Percentiles rank a stretch among this genome's conserved stretches.
Evolutionary conservation across 1,140 invertebrate genomes (phyloP).

Genomic region (Hyles euphorbiae): DNA sequence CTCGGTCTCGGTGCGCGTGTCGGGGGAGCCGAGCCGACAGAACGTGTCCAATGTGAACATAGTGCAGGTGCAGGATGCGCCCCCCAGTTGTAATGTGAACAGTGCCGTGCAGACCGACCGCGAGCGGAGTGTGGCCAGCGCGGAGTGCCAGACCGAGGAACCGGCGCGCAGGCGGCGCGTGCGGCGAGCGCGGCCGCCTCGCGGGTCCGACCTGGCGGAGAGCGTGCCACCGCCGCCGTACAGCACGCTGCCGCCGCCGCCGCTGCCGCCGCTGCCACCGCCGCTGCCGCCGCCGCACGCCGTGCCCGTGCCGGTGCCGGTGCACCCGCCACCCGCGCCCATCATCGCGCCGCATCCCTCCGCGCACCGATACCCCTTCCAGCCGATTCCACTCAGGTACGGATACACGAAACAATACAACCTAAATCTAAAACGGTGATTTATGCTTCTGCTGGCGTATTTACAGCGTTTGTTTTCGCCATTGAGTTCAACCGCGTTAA

Average conservation of each 20-base stretch:
- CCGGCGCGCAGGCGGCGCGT: slow-evolving; percentile 49
- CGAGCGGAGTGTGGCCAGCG: slow-evolving; percentile 60
- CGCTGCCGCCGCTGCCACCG: slow-evolving; percentile 23
- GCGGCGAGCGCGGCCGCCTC: slow-evolving; percentile 44
- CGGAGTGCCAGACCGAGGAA: slow-evolving; percentile 69
- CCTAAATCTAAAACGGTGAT: slow-evolving; percentile 9
- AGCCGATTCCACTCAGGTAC: slow-evolving; percentile 71
- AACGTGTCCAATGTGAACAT: slow-evolving; percentile 68
- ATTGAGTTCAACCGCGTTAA: too few species aligned
- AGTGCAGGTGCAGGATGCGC: slow-evolving; percentile 61
- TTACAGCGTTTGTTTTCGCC: too few species aligned
- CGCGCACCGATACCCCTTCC: slow-evolving; percentile 67
- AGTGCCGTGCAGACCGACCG: slow-evolving; percentile 64
- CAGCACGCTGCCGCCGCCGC: slow-evolving; percentile 64
- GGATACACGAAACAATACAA: slow-evolving; percentile 6
- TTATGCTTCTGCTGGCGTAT: too few species aligned
- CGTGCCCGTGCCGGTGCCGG: too few species aligned
- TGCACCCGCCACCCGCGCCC: slow-evolving; percentile 28
- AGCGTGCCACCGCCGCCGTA: slow-evolving; percentile 66
- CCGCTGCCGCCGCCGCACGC: slow-evolving; percentile 29
- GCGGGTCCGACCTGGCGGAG: slow-evolving; percentile 46
- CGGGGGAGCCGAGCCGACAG: slow-evolving; percentile 53
- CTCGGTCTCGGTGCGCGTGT: slow-evolving; percentile 65
- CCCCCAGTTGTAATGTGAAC: slow-evolving; percentile 48
- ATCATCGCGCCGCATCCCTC: slow-evolving; percentile 52